Base-by-base conservation (phyloP, 1,140 invertebrate genomes). In the Aricia agestis region DNA sequence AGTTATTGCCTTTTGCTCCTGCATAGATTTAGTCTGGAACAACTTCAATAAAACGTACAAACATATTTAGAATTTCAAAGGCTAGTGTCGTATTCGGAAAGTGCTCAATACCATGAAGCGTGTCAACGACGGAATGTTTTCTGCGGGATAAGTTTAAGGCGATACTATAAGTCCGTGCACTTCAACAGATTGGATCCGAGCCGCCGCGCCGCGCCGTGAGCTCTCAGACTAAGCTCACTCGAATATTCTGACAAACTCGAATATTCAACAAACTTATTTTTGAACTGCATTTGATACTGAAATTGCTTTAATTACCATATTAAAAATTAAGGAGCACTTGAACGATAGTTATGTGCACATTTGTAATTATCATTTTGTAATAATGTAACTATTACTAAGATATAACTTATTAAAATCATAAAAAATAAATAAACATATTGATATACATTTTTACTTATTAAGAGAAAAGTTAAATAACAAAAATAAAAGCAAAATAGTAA, bases 101-200 rank as follows among this genome's bases (percentile, higher is more conserved):
- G 42, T 67, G 59, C 59, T 57, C 63, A 71, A 61, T 71, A 15
- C 59, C 19, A 63, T 63, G 67, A 74, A 76, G 72, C 73, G 67
- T 82, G 85, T 85, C 85, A 85, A 86, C 86, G 84, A 82, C 79
- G 78, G 68, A 83, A 85, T 85, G 84, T 81, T 89, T 90, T 89
- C 83, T 86, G 76, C 79, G 76, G 85, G 86, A 88, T 87, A 89
- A 85, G 80, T 82, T 82, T 71, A 76, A 74, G 72, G 74, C 69
- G 59, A 63, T 76, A 75, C 69, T 75, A 76, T 76, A 77, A 80
- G 77, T 76, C 75, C 77, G 78, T 78, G 85, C 88, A 89, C 86
- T 90, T 82, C 83, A 84, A 78, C 80, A 80, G 83, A 90, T 90
- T 90, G 84, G 84, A 84, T 88, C 77, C 74, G 78, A 85, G 85